Evolutionary conservation across 1,140 invertebrate genomes (phyloP), one percentile per base, ranked within the genome.

Genomic region (Pachypeltis micranthus): DNA sequence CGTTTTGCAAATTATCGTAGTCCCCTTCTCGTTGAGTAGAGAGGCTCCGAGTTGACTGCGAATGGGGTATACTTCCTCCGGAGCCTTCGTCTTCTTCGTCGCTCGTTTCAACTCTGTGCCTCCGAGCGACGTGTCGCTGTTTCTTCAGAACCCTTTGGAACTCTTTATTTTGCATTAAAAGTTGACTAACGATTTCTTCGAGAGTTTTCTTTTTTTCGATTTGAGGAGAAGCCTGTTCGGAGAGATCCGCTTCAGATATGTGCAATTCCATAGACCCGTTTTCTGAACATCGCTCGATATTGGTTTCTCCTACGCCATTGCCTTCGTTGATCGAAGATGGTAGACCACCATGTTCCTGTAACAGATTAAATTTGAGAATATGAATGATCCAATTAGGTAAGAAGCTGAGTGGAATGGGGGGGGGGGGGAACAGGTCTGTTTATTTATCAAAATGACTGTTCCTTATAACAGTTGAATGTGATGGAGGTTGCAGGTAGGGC

Each of bases 111-210:
- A 77, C 73, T 65, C 76, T 72, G 71, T 79, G 75, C 62, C 82
- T 77, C 66, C 82, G 79, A 55, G 79, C 75, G 70, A 81, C 68
- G 74, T 83, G 72, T 75, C 79, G 74, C 70, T 84, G 86, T 69
- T 83, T 85, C 59, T 84, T 87, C 14, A 90, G 74, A 23, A 90
- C 78, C 62, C 85, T 83, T 66, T 91, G 86, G 64, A 91, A 90
- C 67, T 91, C 88, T 67, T 86, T 81, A 69, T 87, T 91, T 69
- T 91, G 85, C 81, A 90, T 86, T 1, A 92, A 75, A 21, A 92
- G 77, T 71, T 91, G 86, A 16, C 87, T 83, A 24, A 92, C 88
- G 28, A 93, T 90, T 70, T 87, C 81, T 68, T 88, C 86, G 29
- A 89, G 75, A 0, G 82, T 85, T 74, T 82, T 78, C 63, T 69